These are phyloP conservation scores for Brachionus rubens DNA, from an alignment of 1,140 invertebrate species.

Conservation along the genomic window DNA sequence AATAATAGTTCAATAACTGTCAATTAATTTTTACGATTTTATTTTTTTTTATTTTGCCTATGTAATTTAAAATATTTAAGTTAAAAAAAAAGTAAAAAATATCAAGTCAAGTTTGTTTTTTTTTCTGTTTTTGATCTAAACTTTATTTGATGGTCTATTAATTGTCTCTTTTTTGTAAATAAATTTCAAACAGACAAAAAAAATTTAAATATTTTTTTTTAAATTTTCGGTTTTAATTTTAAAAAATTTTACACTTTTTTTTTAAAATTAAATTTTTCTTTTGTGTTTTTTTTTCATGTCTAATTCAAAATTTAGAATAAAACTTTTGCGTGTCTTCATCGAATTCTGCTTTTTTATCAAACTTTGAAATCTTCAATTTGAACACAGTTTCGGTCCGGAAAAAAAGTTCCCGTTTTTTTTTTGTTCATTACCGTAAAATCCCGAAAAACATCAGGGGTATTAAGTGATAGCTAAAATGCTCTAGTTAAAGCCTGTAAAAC, in stretches of 20 bases:
- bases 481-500: no score
- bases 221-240: neutral
- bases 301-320: neutral
- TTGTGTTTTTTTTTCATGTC: neutral
- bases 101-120: no score
- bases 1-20: slow-evolving; percentile 39
- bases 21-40: slow-evolving; percentile 5
- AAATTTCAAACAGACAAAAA: neutral
- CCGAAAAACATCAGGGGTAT: no score
- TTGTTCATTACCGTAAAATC: no score
- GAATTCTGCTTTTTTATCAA: neutral
- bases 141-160: no score
- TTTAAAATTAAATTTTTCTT: neutral
- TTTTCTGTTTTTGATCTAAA: no score
- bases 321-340: no score
- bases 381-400: neutral
- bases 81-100: no score
- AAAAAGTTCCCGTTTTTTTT: neutral
- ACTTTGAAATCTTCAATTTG: neutral
- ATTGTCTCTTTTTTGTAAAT: no score
- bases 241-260: neutral
- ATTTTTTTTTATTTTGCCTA: no score
- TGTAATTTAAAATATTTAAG: no score
- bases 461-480: no score
- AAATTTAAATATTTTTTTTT: neutral